Evolutionary conservation across 2,888 invertebrate species (phyloP).

Genomic region (Bembecia ichneumoniformis): DNA sequence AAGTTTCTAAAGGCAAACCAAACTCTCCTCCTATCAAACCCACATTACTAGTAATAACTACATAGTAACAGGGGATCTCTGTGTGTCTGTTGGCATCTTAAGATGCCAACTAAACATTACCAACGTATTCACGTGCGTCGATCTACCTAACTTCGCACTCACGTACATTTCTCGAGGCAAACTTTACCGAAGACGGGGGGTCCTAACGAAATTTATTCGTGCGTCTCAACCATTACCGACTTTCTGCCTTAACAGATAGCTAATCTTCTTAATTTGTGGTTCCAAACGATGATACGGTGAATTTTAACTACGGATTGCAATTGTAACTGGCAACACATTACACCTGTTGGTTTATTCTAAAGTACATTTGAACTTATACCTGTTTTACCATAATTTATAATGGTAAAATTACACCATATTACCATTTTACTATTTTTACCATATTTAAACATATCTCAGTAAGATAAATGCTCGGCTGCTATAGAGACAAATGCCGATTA

Average conservation of each 20-base stretch:
- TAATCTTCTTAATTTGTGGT: constrained; percentile 19
- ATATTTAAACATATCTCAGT: no score
- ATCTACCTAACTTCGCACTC: constrained; percentile 25
- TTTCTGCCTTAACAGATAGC: constrained; percentile 15
- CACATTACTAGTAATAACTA: background rate
- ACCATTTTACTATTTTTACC: no score
- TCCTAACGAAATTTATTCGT: constrained; percentile 24
- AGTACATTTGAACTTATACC: no score
- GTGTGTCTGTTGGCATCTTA: no score
- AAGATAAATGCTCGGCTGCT: no score
- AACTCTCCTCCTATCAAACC: background rate
- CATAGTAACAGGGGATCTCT: background rate
- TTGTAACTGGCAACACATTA: constrained; percentile 3
- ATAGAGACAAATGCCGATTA: no score
- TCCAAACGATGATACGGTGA: constrained; percentile 7
- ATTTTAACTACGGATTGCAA: constrained; percentile 12
- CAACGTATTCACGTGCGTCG: constrained; percentile 22
- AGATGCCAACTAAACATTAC: constrained; percentile 11
- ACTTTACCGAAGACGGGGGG: constrained; percentile 7
- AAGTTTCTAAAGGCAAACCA: no score
- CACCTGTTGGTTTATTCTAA: no score
- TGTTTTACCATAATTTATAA: no score
- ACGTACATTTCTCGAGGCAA: constrained; percentile 20
- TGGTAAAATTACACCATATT: no score
- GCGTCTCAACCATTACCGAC: constrained; percentile 18